phyloP scores from a whole-genome alignment of 2,113 vertebrate genomes.

The Tringa solitaria region DNA sequence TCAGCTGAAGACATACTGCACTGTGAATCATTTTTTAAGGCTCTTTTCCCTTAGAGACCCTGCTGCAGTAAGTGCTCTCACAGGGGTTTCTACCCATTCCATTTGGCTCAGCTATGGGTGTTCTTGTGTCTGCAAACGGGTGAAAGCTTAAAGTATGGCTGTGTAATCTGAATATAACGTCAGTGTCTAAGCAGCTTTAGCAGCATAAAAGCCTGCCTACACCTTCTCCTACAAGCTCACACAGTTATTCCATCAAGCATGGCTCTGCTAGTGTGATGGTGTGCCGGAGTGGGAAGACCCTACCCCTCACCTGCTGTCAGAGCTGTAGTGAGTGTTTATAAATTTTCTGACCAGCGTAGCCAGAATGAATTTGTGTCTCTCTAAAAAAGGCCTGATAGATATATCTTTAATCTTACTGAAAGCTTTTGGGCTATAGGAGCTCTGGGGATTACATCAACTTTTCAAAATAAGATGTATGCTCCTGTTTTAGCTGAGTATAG shows the following conservation, averaged over 20 bases:
- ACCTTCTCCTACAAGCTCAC: neutral
- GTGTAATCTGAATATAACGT: neutral
- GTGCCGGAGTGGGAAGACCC: neutral
- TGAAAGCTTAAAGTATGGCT: neutral
- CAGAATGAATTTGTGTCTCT: neutral
- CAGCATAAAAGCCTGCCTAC: neutral
- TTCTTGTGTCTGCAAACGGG: neutral
- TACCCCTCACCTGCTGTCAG: neutral
- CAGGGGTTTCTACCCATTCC: neutral
- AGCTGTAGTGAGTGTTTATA: neutral
- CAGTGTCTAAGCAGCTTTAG: neutral
- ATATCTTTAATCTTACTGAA: neutral
- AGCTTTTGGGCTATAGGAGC: neutral
- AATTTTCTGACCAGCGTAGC: neutral
- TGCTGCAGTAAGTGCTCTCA: neutral
- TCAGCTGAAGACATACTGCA: neutral
- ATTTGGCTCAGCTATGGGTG: neutral
- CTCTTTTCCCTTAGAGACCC: neutral
- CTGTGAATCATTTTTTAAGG: neutral
- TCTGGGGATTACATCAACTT: neutral
- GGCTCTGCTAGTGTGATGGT: neutral
- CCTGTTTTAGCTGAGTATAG: neutral
- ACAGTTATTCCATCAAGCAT: neutral
- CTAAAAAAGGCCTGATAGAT: neutral
- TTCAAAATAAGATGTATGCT: neutral